Evolutionary conservation across 2,113 vertebrate genomes (phyloP), one percentile per base, ranked within the genome.

Genomic region (Salvelinus sp.): DNA sequence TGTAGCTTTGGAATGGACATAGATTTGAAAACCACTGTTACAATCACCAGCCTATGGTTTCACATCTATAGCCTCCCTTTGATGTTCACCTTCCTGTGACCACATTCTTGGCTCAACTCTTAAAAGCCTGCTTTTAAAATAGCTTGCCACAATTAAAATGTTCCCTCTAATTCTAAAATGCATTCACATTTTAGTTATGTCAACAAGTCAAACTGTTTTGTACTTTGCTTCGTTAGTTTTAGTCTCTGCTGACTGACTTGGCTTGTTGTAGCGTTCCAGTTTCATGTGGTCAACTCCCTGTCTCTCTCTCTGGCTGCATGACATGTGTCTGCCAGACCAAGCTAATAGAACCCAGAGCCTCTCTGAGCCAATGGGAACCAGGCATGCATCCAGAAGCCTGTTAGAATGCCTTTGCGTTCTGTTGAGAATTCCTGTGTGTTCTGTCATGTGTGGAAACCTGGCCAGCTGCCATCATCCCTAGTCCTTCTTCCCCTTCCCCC

Each of bases 371-470:
- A 27, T 18, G 70, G 28, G 54, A 44, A 63, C 69, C 73, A 38
- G 75, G 73, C 65, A 84, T 82, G 76, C 72, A 79, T 82, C 69
- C 79, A 85, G 82, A 84, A 74, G 71, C 70, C 77, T 62, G 58
- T 72, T 83, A 54, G 13, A 54, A 54, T 54, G 50, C 50, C 50
- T 54, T 54, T 1, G 4, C 3, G 4, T 54, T 54, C 50, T 54
- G 14, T 44, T 44, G 50, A 79, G 75, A 73, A 75, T 65, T 64
- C 75, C 73, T 78, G 30, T 69, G 74, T 78, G 80, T 82, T 83
- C 79, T n/a, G 57, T 77, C 77, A 76, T 88, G 81, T 83, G 81
- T 83, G 85, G 78, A 85, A 87, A 87, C 77, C 62, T 85, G 83
- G 87, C 85, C 79, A 30, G 30, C 0, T 73, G 81, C 81, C 88